phyloP scores from a whole-genome alignment of 1,140 invertebrate species.

The Subanguina moxae region DNA sequence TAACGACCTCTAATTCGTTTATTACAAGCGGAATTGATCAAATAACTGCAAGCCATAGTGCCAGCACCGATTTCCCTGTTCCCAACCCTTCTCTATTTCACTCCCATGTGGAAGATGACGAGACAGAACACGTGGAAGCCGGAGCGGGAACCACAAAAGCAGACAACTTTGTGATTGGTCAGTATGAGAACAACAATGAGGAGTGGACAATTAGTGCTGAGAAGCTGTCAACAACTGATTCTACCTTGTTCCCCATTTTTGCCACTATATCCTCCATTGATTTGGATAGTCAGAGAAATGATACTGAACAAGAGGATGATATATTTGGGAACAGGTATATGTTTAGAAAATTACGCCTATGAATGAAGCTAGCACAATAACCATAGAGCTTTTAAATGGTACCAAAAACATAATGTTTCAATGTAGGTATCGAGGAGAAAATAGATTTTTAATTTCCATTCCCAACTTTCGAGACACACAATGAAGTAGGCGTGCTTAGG shows the following conservation, averaged over 20 bases:
- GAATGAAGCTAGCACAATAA: too few relatives aligned
- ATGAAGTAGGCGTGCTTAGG: too few relatives aligned
- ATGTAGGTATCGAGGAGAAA: too few relatives aligned
- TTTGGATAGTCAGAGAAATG: neutral
- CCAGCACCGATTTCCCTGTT: neutral
- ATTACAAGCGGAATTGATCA: too few relatives aligned
- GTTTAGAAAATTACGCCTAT: too few relatives aligned
- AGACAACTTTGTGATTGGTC: constrained; percentile 21
- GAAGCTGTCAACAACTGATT: neutral
- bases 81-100: neutral
- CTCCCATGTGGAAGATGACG: neutral
- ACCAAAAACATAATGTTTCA: too few relatives aligned
- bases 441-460: too few relatives aligned
- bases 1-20: too few relatives aligned
- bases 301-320: too few relatives aligned
- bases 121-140: neutral
- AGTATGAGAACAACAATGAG: constrained; percentile 15
- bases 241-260: constrained; percentile 13
- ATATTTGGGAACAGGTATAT: too few relatives aligned
- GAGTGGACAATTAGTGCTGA: neutral
- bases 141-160: neutral
- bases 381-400: too few relatives aligned
- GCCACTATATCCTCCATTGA: constrained; percentile 21
- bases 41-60: neutral
- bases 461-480: too few relatives aligned